A percentile compares a stretch with the other conserved stretches of the same genome.
phyloP scores from a whole-genome alignment of 2,888 invertebrate genomes.

The Apeira syringaria region DNA sequence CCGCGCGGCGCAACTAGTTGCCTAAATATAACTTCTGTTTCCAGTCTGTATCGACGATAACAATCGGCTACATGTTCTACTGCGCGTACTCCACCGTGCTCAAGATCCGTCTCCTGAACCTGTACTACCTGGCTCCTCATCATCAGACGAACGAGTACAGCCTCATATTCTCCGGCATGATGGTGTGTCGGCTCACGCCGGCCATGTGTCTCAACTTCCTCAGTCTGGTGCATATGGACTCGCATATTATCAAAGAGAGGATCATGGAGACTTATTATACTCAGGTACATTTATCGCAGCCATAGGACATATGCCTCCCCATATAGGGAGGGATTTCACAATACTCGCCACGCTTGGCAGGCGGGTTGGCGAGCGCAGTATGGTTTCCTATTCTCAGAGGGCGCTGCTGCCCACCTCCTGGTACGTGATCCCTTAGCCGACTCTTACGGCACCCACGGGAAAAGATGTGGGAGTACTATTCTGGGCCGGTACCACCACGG shows the following conservation, averaged over 20 bases:
- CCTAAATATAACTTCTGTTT: constrained; percentile 22
- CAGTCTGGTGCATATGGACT: constrained; percentile 98
- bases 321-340: too few species aligned
- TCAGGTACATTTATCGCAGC: constrained; percentile 87
- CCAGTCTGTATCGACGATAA: constrained; percentile 93
- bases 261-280: constrained; percentile 97
- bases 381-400: too few species aligned
- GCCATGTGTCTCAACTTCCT: constrained; percentile 99
- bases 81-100: constrained; percentile 99
- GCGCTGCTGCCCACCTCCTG: too few species aligned
- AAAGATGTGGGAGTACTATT: too few species aligned
- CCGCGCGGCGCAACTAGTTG: too few species aligned
- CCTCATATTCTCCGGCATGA: constrained; percentile 99
- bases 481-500: too few species aligned
- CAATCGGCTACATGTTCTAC: constrained; percentile 97
- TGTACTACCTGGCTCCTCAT: constrained; percentile 98
- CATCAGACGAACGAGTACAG: constrained; percentile 99
- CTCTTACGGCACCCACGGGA: too few species aligned
- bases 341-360: too few species aligned
- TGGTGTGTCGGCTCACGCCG: constrained; percentile 97
- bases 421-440: too few species aligned
- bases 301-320: too few species aligned
- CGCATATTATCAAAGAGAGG: constrained; percentile 92
- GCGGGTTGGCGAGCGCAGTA: too few species aligned
- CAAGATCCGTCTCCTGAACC: constrained; percentile 96